Percentiles rank a stretch among this genome's conserved stretches.
Evolutionary conservation across 2,113 vertebrate species (phyloP).

Genomic region (Microtus pennsylvanicus): DNA sequence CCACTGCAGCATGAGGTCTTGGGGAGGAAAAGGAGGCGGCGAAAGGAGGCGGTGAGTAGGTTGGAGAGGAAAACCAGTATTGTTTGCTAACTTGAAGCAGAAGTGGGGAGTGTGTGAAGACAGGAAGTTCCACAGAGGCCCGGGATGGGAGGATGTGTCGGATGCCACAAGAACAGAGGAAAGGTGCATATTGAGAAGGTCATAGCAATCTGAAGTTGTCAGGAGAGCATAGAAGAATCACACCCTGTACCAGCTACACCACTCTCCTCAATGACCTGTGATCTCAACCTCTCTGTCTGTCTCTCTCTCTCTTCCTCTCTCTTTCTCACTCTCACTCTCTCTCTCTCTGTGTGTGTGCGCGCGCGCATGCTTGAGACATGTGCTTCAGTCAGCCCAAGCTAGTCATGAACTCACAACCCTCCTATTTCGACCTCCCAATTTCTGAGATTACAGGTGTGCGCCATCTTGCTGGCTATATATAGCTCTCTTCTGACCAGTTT

Average conservation of each 20-base stretch:
- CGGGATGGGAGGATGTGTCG: background rate
- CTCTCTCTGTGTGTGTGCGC: background rate
- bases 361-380: background rate
- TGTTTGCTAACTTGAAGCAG: background rate
- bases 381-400: too few species aligned
- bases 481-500: background rate
- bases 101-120: background rate
- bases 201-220: background rate
- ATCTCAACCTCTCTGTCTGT: too few species aligned
- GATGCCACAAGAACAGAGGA: background rate
- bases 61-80: background rate
- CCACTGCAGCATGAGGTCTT: background rate
- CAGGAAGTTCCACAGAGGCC: background rate
- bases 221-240: background rate
- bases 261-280: background rate
- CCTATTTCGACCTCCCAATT: background rate
- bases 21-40: background rate
- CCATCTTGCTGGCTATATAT: accelerated
- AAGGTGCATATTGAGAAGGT: background rate
- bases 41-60: background rate
- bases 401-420: background rate
- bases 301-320: accelerated
- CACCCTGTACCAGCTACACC: accelerated
- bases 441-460: background rate
- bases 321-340: background rate